Conservation (phyloP, 2,888 invertebrate genomes). For the Cantharis nigra region DNA sequence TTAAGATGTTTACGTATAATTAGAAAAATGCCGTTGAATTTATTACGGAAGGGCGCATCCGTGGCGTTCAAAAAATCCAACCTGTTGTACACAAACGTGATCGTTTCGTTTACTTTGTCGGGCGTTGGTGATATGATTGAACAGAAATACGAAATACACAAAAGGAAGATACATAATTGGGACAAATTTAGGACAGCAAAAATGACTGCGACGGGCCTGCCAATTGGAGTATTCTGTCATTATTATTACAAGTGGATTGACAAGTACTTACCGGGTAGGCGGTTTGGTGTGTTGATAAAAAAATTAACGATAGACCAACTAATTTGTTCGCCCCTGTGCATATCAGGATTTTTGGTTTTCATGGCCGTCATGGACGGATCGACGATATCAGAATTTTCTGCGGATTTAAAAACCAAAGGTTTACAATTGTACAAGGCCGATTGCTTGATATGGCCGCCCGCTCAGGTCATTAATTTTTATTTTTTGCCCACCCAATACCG, state of each 20-base stretch:
- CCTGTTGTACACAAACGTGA: constrained; percentile 78
- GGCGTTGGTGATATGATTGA: constrained; percentile 78
- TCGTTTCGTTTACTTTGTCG: constrained; percentile 77
- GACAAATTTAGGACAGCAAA: constrained; percentile 68
- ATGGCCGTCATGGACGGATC: constrained; percentile 73
- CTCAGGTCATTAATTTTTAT: constrained; percentile 91
- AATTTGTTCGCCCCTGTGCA: constrained; percentile 80
- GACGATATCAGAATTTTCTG: constrained; percentile 63
- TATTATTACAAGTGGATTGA: constrained; percentile 86
- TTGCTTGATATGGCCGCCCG: constrained; percentile 92
- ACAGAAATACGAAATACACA: constrained; percentile 75
- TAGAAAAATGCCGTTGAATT: neutral
- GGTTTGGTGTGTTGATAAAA: constrained; percentile 67
- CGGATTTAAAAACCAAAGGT: constrained; percentile 75
- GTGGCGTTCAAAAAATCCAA: constrained; percentile 66
- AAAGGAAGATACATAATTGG: constrained; percentile 61
- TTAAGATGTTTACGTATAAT: neutral
- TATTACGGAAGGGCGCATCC: neutral
- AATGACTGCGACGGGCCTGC: constrained; percentile 78
- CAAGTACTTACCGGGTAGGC: constrained; percentile 69
- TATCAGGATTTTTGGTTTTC: constrained; percentile 77
- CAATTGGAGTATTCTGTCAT: constrained; percentile 81
- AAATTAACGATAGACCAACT: constrained; percentile 84
- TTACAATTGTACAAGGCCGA: constrained; percentile 82
- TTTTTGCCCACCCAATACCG: constrained; percentile 80